Percentiles rank a stretch among this genome's conserved stretches.
Evolutionary conservation across 2,888 invertebrate species (phyloP).

Genomic region (Platynereis dumerilii): DNA sequence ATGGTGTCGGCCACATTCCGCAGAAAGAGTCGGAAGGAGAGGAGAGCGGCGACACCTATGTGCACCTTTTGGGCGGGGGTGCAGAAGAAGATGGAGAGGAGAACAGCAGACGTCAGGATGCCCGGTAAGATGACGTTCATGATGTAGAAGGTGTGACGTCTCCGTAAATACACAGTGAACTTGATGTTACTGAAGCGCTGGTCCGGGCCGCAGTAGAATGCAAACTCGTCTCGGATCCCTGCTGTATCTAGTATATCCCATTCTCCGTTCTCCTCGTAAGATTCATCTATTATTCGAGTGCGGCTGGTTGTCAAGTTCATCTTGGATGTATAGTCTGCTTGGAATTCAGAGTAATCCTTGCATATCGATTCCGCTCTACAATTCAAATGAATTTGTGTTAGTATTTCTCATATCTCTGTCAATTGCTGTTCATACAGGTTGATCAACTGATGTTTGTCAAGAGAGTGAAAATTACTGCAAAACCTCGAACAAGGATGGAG

Average conservation of each 20-base stretch:
- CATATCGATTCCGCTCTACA: slow-evolving; percentile 40
- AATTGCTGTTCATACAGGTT: not conserved
- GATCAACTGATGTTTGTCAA: too few relatives aligned
- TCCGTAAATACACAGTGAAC: slow-evolving; percentile 35
- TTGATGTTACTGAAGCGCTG: slow-evolving; percentile 37
- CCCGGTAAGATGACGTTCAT: slow-evolving; percentile 43
- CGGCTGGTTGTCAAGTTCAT: slow-evolving; percentile 39
- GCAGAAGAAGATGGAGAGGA: slow-evolving; percentile 43
- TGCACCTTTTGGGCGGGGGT: slow-evolving; percentile 40
- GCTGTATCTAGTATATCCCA: slow-evolving; percentile 36
- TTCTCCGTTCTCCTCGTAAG: slow-evolving; percentile 41
- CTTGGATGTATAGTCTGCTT: slow-evolving; percentile 41
- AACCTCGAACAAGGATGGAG: too few relatives aligned
- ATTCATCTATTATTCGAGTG: slow-evolving; percentile 30
- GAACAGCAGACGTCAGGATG: slow-evolving; percentile 40
- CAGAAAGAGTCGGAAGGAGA: slow-evolving; percentile 41
- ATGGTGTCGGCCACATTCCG: slow-evolving; percentile 43
- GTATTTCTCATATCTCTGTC: too few relatives aligned
- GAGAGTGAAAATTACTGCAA: too few relatives aligned
- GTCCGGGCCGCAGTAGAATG: slow-evolving; percentile 38
- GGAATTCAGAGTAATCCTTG: slow-evolving; percentile 40
- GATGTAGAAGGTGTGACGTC: slow-evolving; percentile 43
- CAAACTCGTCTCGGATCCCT: slow-evolving; percentile 36
- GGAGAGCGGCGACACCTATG: slow-evolving; percentile 40
- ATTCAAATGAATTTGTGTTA: too few relatives aligned